Base-by-base conservation (phyloP, 2,797 vertebrate genomes). In the Chanos chanos region DNA sequence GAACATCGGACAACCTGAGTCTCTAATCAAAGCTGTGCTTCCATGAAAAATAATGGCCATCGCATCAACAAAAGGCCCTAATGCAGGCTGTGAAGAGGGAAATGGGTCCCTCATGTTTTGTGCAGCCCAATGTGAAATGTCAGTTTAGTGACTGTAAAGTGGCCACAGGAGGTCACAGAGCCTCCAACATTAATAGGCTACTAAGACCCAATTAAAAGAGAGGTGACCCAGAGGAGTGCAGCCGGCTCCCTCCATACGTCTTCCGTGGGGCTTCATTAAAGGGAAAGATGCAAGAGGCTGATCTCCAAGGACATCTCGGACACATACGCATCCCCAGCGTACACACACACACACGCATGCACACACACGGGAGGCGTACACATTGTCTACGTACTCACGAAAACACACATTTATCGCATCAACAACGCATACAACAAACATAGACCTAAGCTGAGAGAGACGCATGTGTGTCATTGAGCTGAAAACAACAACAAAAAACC, bases 231-330 rank as follows among this genome's bases (percentile, higher is more conserved):
- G 66, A 77, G 84, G 77, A 83, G 53, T 65, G 63, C 10, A 36
- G 72, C 52, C 69, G 66, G 60, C 54, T 39, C 51, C 25, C 37
- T 49, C 63, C 61, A 19, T 39, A 15, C 41, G 40, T 64, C 50
- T 74, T 85, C 83, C 78, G 64, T 67, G 68, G 81, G 78, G 75
- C 71, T 81, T 89, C 81, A 85, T 87, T 86, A 87, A 78, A 78
- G 71, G 63, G 7, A n/a, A n/a, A 74, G 60, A 81, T 68, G 80
- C 81, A 76, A 62, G 54, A 69, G 72, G 82, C 50, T 72, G 74
- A 77, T 86, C 86, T 83, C 83, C 58, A 70, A 82, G 82, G 86
- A 87, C 72, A 67, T 30, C 61, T 61, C 54, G 77, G 83, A 87
- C 82, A 81, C 74, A 73, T 71, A 78, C 63, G 49, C 71, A 64